Conservation (phyloP, 2,888 invertebrate genomes). For the Rhagium mordax region DNA sequence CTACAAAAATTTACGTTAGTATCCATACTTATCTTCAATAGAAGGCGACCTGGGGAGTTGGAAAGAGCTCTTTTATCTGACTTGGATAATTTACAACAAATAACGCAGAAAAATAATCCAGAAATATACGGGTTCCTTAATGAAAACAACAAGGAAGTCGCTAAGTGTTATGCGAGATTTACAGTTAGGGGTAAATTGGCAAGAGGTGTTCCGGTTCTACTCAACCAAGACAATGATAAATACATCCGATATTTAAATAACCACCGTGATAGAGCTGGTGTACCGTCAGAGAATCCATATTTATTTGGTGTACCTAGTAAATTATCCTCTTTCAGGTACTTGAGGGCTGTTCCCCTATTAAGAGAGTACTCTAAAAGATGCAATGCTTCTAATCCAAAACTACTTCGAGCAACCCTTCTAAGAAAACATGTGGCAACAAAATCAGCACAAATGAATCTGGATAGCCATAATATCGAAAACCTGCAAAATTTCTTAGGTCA, state of each 20-base stretch:
- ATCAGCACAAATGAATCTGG: slow-evolving; percentile 15
- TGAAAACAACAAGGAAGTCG: background rate
- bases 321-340: slow-evolving; percentile 13
- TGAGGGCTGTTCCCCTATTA: background rate
- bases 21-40: too few relatives aligned
- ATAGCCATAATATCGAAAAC: slow-evolving; percentile 11
- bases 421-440: slow-evolving; percentile 32
- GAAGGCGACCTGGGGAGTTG: too few relatives aligned
- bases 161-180: background rate
- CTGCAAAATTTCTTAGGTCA: slow-evolving; percentile 23
- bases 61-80: too few relatives aligned
- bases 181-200: background rate
- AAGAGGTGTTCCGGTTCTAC: background rate
- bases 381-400: background rate
- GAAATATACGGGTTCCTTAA: background rate
- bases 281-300: background rate
- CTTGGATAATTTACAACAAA: too few relatives aligned
- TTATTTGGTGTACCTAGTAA: background rate
- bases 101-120: too few relatives aligned
- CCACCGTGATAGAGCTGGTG: background rate
- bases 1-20: too few relatives aligned
- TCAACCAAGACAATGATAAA: background rate
- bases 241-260: slow-evolving; percentile 3
- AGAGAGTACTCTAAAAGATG: slow-evolving; percentile 9
- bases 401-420: slow-evolving; percentile 21